Conservation (phyloP, 2,113 vertebrate species). For the Gorsachius goisagi region DNA sequence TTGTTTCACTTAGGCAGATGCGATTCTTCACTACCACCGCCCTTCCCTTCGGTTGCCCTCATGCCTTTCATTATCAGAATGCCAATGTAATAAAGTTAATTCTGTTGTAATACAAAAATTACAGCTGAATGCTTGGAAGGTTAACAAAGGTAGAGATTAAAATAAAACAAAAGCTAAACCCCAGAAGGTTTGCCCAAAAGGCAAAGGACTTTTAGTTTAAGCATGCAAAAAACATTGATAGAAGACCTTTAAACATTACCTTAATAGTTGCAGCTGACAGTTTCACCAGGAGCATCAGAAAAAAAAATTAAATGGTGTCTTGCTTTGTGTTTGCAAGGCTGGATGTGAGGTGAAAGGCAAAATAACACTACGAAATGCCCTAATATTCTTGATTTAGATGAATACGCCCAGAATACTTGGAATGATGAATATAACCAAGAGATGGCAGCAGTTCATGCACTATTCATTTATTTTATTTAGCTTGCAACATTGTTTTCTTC, state of each 20-base stretch:
- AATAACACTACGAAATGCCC: neutral
- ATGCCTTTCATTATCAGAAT: neutral
- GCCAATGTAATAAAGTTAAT: neutral
- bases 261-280: neutral
- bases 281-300: neutral
- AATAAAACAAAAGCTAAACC: neutral
- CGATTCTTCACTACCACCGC: accelerated
- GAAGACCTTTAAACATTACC: neutral
- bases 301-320: neutral
- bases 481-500: neutral
- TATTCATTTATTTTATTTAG: constrained; percentile 10
- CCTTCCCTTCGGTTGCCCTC: neutral
- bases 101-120: neutral
- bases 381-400: neutral
- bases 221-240: neutral
- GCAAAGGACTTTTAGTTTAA: neutral
- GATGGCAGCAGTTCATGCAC: constrained; percentile 51
- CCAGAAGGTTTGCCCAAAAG: too few species aligned
- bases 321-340: neutral
- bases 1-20: neutral
- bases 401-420: neutral
- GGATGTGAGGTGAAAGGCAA: neutral
- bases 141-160: neutral
- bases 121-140: neutral
- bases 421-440: constrained; percentile 41